Evolutionary conservation across 2,888 invertebrate species (phyloP).

Genomic region (Drosophila maculinotata): DNA sequence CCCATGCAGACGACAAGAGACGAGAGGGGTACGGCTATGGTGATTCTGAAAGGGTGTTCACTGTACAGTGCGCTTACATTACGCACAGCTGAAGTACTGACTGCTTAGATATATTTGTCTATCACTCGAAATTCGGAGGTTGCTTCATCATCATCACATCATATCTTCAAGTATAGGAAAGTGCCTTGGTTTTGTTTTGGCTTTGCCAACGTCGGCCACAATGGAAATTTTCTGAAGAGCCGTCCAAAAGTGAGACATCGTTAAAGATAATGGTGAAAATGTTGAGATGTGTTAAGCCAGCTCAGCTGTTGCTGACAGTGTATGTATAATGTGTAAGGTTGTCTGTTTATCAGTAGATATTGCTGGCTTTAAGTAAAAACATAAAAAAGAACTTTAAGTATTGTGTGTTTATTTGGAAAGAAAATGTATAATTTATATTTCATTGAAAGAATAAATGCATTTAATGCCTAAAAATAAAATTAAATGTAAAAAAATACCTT

Average conservation of each 20-base stretch:
- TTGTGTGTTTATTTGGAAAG: too few relatives aligned
- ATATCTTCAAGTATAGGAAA: slow-evolving; percentile 33
- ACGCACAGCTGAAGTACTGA: slow-evolving; percentile 39
- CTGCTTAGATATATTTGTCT: slow-evolving; percentile 54
- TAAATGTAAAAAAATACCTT: too few relatives aligned
- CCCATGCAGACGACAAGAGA: slow-evolving; percentile 43
- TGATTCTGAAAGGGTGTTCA: slow-evolving; percentile 2
- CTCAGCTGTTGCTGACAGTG: slow-evolving; percentile 12
- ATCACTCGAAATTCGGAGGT: slow-evolving; percentile 54
- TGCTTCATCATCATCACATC: slow-evolving; percentile 39
- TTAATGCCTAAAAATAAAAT: too few relatives aligned
- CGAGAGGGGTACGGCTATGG: not conserved
- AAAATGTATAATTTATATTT: too few relatives aligned
- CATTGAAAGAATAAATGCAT: too few relatives aligned
- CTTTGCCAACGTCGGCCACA: slow-evolving; percentile 25
- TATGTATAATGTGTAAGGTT: slow-evolving; percentile 17
- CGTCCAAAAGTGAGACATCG: slow-evolving; percentile 45
- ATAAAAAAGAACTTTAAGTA: too few relatives aligned
- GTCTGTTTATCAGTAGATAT: slow-evolving; percentile 23
- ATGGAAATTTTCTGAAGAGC: slow-evolving; percentile 34
- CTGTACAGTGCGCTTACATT: slow-evolving; percentile 42
- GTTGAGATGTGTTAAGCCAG: not conserved
- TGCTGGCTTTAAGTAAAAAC: not conserved
- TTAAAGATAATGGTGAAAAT: slow-evolving; percentile 10
- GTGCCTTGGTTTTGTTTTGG: slow-evolving; percentile 44